Evolutionary conservation across 2,113 vertebrate genomes (phyloP), one percentile per base, ranked within the genome.

Genomic region (Microcebus murinus): DNA sequence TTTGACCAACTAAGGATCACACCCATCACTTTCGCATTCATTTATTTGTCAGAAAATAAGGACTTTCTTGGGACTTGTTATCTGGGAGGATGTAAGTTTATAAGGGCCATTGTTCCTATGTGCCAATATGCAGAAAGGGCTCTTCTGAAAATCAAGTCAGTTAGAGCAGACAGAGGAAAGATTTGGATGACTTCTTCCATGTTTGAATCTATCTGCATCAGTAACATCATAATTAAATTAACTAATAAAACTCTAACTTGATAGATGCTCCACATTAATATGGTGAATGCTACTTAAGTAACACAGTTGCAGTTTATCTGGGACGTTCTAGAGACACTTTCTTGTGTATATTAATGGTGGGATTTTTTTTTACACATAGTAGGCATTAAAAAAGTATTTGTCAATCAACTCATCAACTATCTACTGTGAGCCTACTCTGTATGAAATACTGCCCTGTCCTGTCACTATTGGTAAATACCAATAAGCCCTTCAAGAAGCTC

Each of bases 221-320:
- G 36, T 31, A 20, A 55, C 1, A 73, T 4, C 34, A 76, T 68
- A 65, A 45, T 18, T 21, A 94, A 86, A 87, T 71, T 63, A 63
- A 15, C 39, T 23, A 67, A 20, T 59, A 29, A 90, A 85, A 82
- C 29, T 79, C 20, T 80, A 87, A 68, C 2, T 90, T 90, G 73
- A 68, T 29, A 36, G 17, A 17, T 61, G 65, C 1, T 57, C 3
- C 21, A 76, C 3, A 82, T 34, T 45, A 79, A 27, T 63, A 29
- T 23, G 34, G 29, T 83, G 31, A 76, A 27, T 83, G 20, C 23
- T 65, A 67, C 31, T 65, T 48, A 77, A n/a, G 27, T 76, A 91
- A 89, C 17, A 50, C 50, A 71, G 91, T 89, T 80, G 4, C 11
- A 45, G 76, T 95, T 97, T 93, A 90, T 52, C 36, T 81, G 31